Conservation (phyloP, 1,140 invertebrate genomes). For the Pomacea maculata region DNA sequence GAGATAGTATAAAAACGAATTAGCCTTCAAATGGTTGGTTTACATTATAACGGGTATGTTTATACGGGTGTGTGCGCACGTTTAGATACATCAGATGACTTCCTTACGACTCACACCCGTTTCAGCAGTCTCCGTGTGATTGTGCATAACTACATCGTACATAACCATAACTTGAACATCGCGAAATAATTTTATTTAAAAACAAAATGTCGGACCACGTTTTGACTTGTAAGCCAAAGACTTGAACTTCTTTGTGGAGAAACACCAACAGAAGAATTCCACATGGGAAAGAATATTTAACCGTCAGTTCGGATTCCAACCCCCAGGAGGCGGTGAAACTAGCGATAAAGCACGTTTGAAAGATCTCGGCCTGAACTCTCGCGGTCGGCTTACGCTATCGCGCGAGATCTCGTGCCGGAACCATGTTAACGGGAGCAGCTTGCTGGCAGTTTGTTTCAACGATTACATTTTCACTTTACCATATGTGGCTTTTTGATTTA, state of each 20-base stretch:
- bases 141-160: too few relatives aligned
- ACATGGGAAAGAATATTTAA: neutral
- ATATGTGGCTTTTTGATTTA: neutral
- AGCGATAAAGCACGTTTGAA: constrained; percentile 13
- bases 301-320: neutral
- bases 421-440: constrained; percentile 17
- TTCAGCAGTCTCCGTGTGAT: too few relatives aligned
- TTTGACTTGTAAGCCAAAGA: too few relatives aligned
- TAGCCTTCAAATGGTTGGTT: too few relatives aligned
- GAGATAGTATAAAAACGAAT: too few relatives aligned
- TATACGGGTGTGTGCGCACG: too few relatives aligned
- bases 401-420: constrained; percentile 22
- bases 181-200: too few relatives aligned
- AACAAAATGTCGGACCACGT: too few relatives aligned
- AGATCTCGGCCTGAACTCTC: constrained; percentile 15
- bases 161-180: too few relatives aligned
- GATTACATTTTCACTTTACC: constrained; percentile 5
- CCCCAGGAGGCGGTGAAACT: neutral
- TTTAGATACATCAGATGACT: too few relatives aligned
- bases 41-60: too few relatives aligned
- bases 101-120: too few relatives aligned
- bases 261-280: neutral
- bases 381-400: constrained; percentile 20
- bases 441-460: constrained; percentile 20
- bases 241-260: neutral